Base-by-base conservation (phyloP, 2,888 invertebrate species). In the Nomada fabriciana region DNA sequence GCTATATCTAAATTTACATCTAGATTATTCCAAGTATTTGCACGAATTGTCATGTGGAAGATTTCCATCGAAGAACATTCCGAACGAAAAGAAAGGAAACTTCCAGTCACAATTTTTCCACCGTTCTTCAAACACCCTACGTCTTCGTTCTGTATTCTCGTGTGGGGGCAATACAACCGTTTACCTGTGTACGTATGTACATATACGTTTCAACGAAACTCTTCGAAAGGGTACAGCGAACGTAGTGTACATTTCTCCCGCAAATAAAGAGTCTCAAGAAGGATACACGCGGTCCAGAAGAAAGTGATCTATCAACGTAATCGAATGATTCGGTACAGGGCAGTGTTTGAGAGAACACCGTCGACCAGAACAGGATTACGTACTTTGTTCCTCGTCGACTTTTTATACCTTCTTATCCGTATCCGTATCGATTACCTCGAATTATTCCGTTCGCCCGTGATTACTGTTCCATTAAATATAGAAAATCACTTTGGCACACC, bases 1-100 rank as follows among this genome's bases (percentile, higher is more conserved):
- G 59, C 83, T 83, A 78, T 80, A 29, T 50, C 83, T 83, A 83
- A 78, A 83, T 84, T 84, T 80, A 83, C 25, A 61, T 77, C 84
- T 84, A 84, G 76, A 84, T 76, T 80, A 72, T 65, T 76, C 76
- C 70, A 69, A 80, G 60, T 80, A 73, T 84, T 80, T 76, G 80
- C 84, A 83, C 80, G 72, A 68, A 50, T 78, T 52, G 59, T 74
- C 68, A 55, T 59, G 61, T 52, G 70, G 63, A 67, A 83, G 68
- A 50, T 59, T 23, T 69, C 50, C 63, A 57, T 61, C 68, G 60
- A 70, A 65, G 55, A 75, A 25, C 25, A 25, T 50, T 60, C 50
- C 55, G 50, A 61, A 55, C 59, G 55, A 36, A 36, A 29, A 29
- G 7, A 29, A 5, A 29, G 23, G 23, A 69, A 36, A 10, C 11